Evolutionary conservation across 2,888 invertebrate species (phyloP), one percentile per base, ranked within the genome.

Genomic region (Nomada flava): DNA sequence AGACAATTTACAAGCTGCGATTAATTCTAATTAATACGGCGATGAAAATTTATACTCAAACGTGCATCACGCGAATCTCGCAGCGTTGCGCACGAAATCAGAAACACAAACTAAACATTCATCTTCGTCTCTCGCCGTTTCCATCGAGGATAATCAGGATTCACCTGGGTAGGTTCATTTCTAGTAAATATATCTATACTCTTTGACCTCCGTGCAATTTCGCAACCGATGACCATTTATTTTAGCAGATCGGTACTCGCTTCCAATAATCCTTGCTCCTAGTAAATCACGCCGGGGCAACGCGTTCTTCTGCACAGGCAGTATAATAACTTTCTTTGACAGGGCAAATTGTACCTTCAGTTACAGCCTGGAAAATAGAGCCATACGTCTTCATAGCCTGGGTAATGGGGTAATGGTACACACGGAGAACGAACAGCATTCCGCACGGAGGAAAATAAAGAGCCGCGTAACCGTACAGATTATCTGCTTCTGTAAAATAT

Each of bases 381-480:
- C 72, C 80, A 79, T 80, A 79, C 80, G 79, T 80, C 80, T 80
- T 80, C 80, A 72, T 79, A 72, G 80, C n/a, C 79, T 52, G 26
- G 67, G 71, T 80, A 80, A 80, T 78, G 79, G 79, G 79, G 70
- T 79, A 79, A 80, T 79, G 80, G 79, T 74, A 74, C 59, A 73
- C 69, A 55, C 60, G 65, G 26, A 53, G 74, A 75, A 71, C 73
- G 74, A 74, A 65, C 79, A 52, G 63, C 79, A 68, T 64, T 55
- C 57, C 47, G 36, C 72, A 20, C 20, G 57, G 72, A 47, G 52
- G 74, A 53, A 70, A 80, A 75, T 80, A 80, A 75, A 80, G 80
- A 62, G 75, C 65, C 70, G 65, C 60, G 68, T 67, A 70, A 57
- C 65, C 80, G 69, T 75, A 52, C 64, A 73, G 82, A 83, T 83